Base-by-base conservation (phyloP, 2,113 vertebrate genomes). In the Egretta garzetta region DNA sequence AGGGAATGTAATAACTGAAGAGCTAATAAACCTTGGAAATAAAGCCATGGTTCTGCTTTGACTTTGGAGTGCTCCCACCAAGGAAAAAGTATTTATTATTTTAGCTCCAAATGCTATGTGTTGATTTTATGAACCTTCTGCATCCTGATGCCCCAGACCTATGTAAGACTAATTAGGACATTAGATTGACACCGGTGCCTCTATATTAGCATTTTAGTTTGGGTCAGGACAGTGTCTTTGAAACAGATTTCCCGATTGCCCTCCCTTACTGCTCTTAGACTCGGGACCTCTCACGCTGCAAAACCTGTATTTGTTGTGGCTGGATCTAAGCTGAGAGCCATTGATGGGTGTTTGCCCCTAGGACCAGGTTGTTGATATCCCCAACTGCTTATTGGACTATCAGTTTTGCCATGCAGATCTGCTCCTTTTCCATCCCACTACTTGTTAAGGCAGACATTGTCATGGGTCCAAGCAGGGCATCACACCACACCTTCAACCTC, bases 1-100 rank as follows among this genome's bases (percentile, higher is more conserved):
- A 68, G 91, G 71, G 73, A 85, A 55, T 74, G 41, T 74, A 67
- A 64, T 39, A 70, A 49, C 55, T 56, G 79, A 56, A 81, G 75
- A 60, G 64, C 79, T 72, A 73, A 39, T 59, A 80, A 86, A 80
- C 41, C 73, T 70, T 64, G 86, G 90, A 39, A 88, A 84, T 70
- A 60, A 10, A 43, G 53, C 15, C 0, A 0, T 27, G 58, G 30
- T 14, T 56, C 83, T 84, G 62, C 67, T 70, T 43, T 59, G 84
- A 18, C 37, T 74, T 74, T 59, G 59, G 41, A 58, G 43, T 14
- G 72, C 3, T 10, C 7, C 19, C 68, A 62, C 49, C 55, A 11
- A 70, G 90, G 49, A 49, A 80, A 58, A 84, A 32, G 7, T 3
- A 33, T 55, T 55, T 28, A 8, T 66, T 56, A 3, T 60, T 76